Conservation (phyloP, 1,140 invertebrate genomes). For the Lanistes nyassanus region DNA sequence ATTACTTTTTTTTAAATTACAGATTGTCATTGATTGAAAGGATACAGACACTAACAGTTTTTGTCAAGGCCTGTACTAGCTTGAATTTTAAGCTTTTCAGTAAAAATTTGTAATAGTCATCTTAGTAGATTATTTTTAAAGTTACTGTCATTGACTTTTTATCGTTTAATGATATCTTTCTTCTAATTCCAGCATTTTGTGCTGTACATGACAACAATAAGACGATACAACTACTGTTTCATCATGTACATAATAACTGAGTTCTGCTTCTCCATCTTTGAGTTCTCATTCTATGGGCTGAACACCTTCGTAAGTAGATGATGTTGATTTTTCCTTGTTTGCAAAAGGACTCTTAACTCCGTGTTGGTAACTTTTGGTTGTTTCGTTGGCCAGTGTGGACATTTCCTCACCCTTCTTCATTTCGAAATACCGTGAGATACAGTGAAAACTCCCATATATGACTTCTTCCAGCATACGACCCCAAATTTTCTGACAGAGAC, state of each 20-base stretch:
- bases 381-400: too few species aligned
- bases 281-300: slow-evolving; percentile 52
- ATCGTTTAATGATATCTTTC: background rate
- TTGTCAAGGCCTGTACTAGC: background rate
- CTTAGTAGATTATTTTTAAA: background rate
- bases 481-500: too few species aligned
- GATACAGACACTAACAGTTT: background rate
- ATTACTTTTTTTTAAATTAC: background rate
- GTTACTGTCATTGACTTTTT: background rate
- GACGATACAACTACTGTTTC: slow-evolving; percentile 41
- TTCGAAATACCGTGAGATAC: too few species aligned
- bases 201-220: slow-evolving; percentile 46
- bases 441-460: too few species aligned
- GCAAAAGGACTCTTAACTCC: too few species aligned
- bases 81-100: background rate
- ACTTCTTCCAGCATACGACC: too few species aligned
- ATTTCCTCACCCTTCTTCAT: too few species aligned
- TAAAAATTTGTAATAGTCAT: background rate
- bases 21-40: too few species aligned
- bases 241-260: slow-evolving; percentile 50
- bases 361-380: too few species aligned
- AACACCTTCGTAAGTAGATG: slow-evolving; percentile 54
- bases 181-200: slow-evolving; percentile 52
- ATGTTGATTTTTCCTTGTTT: background rate
- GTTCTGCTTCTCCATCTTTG: slow-evolving; percentile 52